phyloP scores from a whole-genome alignment of 2,797 vertebrate genomes.

The Rhinophrynus dorsalis region DNA sequence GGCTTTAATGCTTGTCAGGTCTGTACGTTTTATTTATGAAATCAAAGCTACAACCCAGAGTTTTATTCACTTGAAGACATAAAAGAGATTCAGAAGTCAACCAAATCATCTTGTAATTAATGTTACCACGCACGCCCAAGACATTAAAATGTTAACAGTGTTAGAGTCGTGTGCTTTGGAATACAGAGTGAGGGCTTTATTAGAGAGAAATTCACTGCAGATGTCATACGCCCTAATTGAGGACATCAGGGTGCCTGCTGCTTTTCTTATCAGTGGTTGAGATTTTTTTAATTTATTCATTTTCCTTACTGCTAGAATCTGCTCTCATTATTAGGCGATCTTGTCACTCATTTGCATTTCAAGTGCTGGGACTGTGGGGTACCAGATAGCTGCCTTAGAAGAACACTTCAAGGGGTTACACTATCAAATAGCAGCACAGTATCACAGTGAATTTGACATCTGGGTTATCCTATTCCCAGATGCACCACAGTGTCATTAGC shows the following conservation, averaged over 20 bases:
- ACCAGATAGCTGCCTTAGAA: slow-evolving; percentile 83
- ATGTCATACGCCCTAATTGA: slow-evolving; percentile 99
- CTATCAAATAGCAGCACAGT: slow-evolving; percentile 83
- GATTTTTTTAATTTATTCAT: slow-evolving; percentile 95
- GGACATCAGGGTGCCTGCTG: slow-evolving; percentile 98
- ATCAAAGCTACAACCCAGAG: slow-evolving; percentile 90
- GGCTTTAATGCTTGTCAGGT: slow-evolving; percentile 83
- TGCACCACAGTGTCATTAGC: slow-evolving; percentile 97
- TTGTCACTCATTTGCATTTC: slow-evolving; percentile 97
- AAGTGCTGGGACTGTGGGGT: slow-evolving; percentile 89
- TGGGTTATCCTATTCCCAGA: slow-evolving; percentile 94
- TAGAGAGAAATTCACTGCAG: slow-evolving; percentile 90
- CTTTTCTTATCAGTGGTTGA: slow-evolving; percentile 93
- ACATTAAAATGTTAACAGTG: slow-evolving; percentile 99
- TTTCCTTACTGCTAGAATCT: slow-evolving; percentile 92
- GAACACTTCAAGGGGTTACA: slow-evolving; percentile 84
- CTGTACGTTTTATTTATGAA: slow-evolving; percentile 96
- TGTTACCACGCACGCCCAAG: slow-evolving; percentile 94
- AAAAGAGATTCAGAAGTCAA: slow-evolving; percentile 93
- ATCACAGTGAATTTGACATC: slow-evolving; percentile 87
- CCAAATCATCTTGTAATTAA: slow-evolving; percentile 98
- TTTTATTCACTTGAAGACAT: slow-evolving; percentile 95
- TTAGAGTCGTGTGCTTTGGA: slow-evolving; percentile 96
- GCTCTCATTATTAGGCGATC: slow-evolving; percentile 98
- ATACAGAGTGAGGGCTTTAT: slow-evolving; percentile 99